Base-by-base conservation (phyloP, 2,113 vertebrate genomes). In the Syrmaticus mikado region DNA sequence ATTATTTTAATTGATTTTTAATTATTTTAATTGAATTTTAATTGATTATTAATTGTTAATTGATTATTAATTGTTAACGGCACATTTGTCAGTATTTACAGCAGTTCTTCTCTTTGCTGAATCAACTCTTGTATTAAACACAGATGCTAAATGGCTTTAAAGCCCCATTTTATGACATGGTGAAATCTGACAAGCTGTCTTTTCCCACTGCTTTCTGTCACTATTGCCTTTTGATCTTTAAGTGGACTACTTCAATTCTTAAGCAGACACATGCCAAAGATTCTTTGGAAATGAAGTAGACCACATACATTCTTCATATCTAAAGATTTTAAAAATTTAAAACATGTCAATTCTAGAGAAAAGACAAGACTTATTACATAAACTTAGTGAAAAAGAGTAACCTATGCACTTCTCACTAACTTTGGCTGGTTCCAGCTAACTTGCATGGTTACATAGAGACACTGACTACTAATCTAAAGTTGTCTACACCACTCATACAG, bases 291-390 rank as follows among this genome's bases (percentile, higher is more conserved):
- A 85, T 76, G 11, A 85, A 36, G 34, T 21, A 25, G 17, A 46
- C 15, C 45, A n/a, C 19, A 65, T 10, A 45, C 68, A 24, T 4
- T 66, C 11, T 46, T 48, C 28, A 79, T 19, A 72, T 13, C 20
- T 55, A 79, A 5, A 52, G 52, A 53, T 53, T 53, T 30, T 4
- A 28, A 53, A 53, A 53, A 17, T 53, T 53, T 75, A 74, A 43
- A 50, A 72, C 3, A 3, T 40, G 18, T 32, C 46, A 36, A 62
- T 79, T 50, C 75, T 5, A 82, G 30, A 78, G 78, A 52, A 67
- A 0, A 78, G 22, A 53, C 7, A 0, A 78, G 22, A 53, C 7
- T 40, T 60, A 43, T 32, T 36, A 72, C 7, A 27, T 45, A 75
- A 64, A 53, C 10, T 27, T n/a, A 41, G n/a, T 19, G 15, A 64